phyloP scores from a whole-genome alignment of 2,797 vertebrate species.

The Enteromius viviparus region DNA sequence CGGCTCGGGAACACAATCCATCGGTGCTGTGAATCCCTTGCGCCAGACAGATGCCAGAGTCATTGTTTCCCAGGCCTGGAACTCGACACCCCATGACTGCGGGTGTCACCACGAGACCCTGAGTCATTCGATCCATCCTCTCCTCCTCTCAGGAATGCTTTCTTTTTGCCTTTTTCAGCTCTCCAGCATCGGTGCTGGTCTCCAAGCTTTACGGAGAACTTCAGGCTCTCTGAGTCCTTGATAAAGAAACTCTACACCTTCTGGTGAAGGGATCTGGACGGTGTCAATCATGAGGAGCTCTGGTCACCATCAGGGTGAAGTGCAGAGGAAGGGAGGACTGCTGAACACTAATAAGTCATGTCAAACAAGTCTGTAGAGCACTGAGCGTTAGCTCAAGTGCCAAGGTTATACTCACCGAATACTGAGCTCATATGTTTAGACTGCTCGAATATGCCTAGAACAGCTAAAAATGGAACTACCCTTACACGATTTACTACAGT shows the following conservation, averaged over 20 bases:
- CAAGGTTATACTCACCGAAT: background rate
- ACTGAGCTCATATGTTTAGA: conserved; percentile 40
- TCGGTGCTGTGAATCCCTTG: conserved; percentile 53
- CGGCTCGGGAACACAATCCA: conserved; percentile 59
- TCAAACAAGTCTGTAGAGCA: conserved; percentile 9
- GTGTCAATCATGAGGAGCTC: conserved; percentile 38
- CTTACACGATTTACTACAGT: background rate
- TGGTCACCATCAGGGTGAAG: conserved; percentile 54
- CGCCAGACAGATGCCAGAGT: conserved; percentile 76
- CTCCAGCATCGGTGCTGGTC: background rate
- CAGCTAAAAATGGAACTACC: background rate
- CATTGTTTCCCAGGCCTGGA: conserved; percentile 74
- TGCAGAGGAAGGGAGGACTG: conserved; percentile 30
- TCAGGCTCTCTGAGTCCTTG: conserved; percentile 51
- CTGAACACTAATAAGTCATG: conserved; percentile 22
- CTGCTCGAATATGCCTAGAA: conserved; percentile 8
- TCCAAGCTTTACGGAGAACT: background rate
- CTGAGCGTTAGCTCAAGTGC: conserved; percentile 7
- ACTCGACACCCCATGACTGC: conserved; percentile 71
- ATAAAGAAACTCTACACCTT: conserved; percentile 48
- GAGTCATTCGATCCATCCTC: conserved; percentile 76
- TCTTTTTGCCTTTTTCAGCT: conserved; percentile 23
- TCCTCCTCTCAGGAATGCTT: conserved; percentile 76
- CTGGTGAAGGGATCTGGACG: conserved; percentile 15
- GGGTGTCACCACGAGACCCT: conserved; percentile 72